A percentile compares a stretch with the other conserved stretches of the same genome.
phyloP scores from a whole-genome alignment of 2,797 vertebrate genomes.

The Siniperca obscura region DNA sequence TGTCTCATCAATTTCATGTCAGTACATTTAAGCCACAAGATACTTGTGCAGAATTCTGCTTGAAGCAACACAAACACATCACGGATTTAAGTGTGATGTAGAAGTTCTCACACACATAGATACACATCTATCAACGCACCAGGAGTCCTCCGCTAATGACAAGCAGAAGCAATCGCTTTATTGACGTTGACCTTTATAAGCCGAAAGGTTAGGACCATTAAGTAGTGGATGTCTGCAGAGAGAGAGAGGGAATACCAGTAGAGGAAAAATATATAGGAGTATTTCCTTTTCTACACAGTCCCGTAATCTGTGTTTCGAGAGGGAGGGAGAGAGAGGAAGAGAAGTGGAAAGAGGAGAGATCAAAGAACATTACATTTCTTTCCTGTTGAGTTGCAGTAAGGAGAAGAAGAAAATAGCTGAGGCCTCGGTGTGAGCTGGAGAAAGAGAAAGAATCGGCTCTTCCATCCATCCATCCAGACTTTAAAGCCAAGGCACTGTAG shows the following conservation, averaged over 20 bases:
- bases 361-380: slow-evolving; percentile 51
- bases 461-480: slow-evolving; percentile 27
- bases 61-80: background rate
- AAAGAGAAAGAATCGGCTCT: slow-evolving; percentile 27
- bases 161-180: slow-evolving; percentile 45
- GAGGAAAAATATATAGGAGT: background rate
- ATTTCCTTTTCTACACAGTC: slow-evolving; percentile 21
- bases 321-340: slow-evolving; percentile 18
- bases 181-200: slow-evolving; percentile 60
- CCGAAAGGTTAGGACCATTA: slow-evolving; percentile 65
- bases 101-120: slow-evolving; percentile 3
- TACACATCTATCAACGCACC: background rate
- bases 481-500: slow-evolving; percentile 31
- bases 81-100: slow-evolving; percentile 5
- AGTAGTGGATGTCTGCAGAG: slow-evolving; percentile 22
- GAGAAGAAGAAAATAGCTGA: slow-evolving; percentile 2
- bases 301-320: slow-evolving; percentile 41
- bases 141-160: slow-evolving; percentile 56
- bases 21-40: slow-evolving; percentile 3
- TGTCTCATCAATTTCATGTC: slow-evolving; percentile 3
- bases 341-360: slow-evolving; percentile 41
- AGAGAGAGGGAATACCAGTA: background rate
- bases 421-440: background rate
- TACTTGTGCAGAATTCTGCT: background rate
- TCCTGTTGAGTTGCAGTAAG: slow-evolving; percentile 49